Base-by-base conservation (phyloP, 1,140 invertebrate genomes). In the Drosophila baimaii region DNA sequence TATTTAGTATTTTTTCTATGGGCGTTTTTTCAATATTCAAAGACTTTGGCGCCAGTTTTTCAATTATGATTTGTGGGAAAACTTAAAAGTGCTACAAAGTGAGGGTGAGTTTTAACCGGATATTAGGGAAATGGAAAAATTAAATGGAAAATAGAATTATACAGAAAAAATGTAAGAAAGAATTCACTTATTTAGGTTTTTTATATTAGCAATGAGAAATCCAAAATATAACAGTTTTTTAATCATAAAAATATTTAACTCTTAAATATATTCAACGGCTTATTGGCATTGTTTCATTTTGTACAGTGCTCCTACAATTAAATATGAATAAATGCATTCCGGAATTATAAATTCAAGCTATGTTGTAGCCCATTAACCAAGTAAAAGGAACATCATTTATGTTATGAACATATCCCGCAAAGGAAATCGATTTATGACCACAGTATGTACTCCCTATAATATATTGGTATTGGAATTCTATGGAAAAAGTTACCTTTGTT, bases 361-460 rank as follows among this genome's bases (percentile, higher is more conserved):
- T 69, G 65, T 27, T n/a, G 21, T 65, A 39, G 19, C 65, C 19
- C 65, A 69, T 69, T 69, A 69, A 52, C 61, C 65, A 69, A 69
- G 29, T 65, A 51, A 29, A 35, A 27, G 35, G 52, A 25, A 12
- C 15, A 27, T 51, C 10, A 33, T 29, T 19, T 39, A 52, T 43
- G 31, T 65, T 52, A 65, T 52, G 17, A 51, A 27, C 33, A 51
- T 63, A 59, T 23, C 54, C 54, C 33, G 12, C 13, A 57, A 39
- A n/a, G 33, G 25, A 29, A 59, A 41, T 21, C 52, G n/a, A 5
- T 59, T 61, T 41, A 41, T 63, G 37, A 39, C 4, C 21, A 31
- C 33, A 15, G 19, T 63, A 23, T 10, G 8, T 15, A 57, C 31
- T 37, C 13, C 13, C 13, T 37, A 27, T 21, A 35, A n/a, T 17